Conservation (phyloP, 2,797 vertebrate species). For the Lateolabrax maculatus region DNA sequence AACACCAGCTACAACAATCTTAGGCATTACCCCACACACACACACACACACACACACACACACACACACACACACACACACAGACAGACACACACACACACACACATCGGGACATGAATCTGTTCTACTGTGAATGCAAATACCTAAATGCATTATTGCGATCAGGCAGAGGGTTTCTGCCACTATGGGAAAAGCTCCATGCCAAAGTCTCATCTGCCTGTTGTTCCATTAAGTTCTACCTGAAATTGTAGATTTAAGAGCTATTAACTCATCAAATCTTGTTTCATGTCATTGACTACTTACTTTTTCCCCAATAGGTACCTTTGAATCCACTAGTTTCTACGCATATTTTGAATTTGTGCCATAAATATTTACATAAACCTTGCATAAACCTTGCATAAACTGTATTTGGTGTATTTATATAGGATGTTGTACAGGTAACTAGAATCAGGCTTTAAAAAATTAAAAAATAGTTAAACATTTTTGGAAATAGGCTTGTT, state of each 20-base stretch:
- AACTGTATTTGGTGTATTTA: no score
- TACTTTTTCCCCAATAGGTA: not conserved
- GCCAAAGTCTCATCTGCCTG: not conserved
- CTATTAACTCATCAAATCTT: no score
- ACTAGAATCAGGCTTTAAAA: no score
- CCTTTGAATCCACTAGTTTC: not conserved
- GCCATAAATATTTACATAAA: no score
- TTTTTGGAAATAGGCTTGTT: no score
- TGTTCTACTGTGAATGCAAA: constrained; percentile 8
- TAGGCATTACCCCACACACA: not conserved
- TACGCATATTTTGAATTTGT: no score
- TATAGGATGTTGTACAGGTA: no score
- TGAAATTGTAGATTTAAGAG: no score
- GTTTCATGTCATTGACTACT: not conserved
- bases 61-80: constrained; percentile 7
- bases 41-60: not conserved
- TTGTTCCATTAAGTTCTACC: no score
- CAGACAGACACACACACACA: constrained; percentile 13
- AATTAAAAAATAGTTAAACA: no score
- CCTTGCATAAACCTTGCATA: no score
- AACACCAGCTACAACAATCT: constrained; percentile 10
- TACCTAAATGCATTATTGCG: constrained; percentile 3
- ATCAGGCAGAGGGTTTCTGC: not conserved
- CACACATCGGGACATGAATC: not conserved
- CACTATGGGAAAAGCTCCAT: not conserved